Base-by-base conservation (phyloP, 2,797 vertebrate genomes). In the Pipistrellus pygmaeus region DNA sequence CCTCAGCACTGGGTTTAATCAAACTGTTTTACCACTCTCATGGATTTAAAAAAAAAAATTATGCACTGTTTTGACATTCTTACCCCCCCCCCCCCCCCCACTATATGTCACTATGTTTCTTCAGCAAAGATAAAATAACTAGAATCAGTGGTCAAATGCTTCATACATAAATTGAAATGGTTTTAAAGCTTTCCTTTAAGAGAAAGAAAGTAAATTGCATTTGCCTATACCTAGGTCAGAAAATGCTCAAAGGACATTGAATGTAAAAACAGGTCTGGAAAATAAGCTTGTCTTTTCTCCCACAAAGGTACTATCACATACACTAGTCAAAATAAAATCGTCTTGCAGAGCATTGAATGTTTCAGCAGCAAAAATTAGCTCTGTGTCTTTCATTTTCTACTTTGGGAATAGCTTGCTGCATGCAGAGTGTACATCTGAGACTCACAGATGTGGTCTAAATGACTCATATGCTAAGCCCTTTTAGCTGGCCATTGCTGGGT, bases 271-370 rank as follows among this genome's bases (percentile, higher is more conserved):
- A 1, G 44, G 48, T 96, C 95, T 85, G 57, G 96, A 91, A 85
- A 23, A 71, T 18, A n/a, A 81, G 69, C 75, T 81, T 64, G 3
- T 10, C 82, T 93, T 97, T 97, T 97, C 46, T 82, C 92, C 35
- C 44, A 44, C 44, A 97, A 95, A 96, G 10, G 30, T 71, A 30
- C 76, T 55, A 3, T 73, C 89, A 76, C 53, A 55, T 46, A 48
- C 17, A 51, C 14, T 51, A 84, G 53, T 96, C 66, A 86, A 96
- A 82, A 96, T 88, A 55, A 95, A 78, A 94, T 96, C 72, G 0
- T 87, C 73, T 97, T 94, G 88, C 88, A 94, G 85, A 92, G 38
- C 41, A 92, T 15, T 35, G 69, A 32, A 77, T 25, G 90, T 81
- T 95, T 83, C 55, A 72, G 81, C 5, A 89, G 55, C 8, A 66